Conservation (phyloP, 1,140 invertebrate genomes). For the Geopemphigus sp. region DNA sequence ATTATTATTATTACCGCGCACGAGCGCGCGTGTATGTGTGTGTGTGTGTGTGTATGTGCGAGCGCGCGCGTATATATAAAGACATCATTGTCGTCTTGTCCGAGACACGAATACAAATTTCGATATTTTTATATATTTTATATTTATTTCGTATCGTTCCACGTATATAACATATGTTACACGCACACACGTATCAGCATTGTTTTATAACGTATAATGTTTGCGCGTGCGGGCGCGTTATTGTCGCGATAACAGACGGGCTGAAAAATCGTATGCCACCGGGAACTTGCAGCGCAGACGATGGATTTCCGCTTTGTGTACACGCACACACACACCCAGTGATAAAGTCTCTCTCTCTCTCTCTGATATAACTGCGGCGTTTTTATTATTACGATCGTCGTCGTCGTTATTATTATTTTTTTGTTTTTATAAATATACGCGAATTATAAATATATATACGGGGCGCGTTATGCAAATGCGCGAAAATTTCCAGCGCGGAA, state of each 20-base stretch:
- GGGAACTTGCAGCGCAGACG: too few species aligned
- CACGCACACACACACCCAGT: too few species aligned
- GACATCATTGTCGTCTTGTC: slow-evolving; percentile 46
- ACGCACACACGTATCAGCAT: neutral
- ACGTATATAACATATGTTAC: neutral
- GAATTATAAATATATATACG: too few species aligned
- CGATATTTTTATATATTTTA: slow-evolving; percentile 12
- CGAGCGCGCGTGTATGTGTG: neutral
- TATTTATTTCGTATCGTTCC: slow-evolving; percentile 9
- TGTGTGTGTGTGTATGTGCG: neutral
- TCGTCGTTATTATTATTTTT: neutral
- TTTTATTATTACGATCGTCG: slow-evolving; percentile 4
- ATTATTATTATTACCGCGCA: neutral
- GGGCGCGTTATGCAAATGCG: slow-evolving; percentile 28
- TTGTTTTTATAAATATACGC: too few species aligned
- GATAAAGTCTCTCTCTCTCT: too few species aligned
- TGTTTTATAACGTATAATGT: slow-evolving; percentile 20
- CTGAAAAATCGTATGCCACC: neutral
- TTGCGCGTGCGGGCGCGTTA: neutral
- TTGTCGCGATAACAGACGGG: neutral
- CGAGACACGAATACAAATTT: slow-evolving; percentile 46
- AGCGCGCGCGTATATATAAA: slow-evolving; percentile 11
- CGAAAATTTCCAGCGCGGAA: neutral
- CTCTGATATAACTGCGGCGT: neutral
- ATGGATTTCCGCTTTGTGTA: too few species aligned